Percentiles rank a stretch among this genome's conserved stretches.
Evolutionary conservation across 1,140 invertebrate species (phyloP).

Genomic region (Pseudomyrmex cubaensis): DNA sequence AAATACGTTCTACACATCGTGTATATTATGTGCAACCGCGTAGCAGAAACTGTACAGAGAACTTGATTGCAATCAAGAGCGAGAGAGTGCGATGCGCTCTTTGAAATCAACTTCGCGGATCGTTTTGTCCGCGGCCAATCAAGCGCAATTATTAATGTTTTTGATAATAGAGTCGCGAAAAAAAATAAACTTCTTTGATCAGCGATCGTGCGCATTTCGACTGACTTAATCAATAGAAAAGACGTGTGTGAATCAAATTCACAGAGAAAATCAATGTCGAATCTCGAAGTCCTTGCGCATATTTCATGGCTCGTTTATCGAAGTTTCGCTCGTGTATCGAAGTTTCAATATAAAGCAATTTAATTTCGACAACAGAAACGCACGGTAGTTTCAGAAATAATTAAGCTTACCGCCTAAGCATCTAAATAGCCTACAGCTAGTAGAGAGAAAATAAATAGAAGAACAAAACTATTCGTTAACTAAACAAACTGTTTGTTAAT

Average conservation of each 20-base stretch:
- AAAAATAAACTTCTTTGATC: slow-evolving; percentile 24
- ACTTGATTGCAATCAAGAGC: slow-evolving; percentile 45
- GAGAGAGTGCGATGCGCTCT: slow-evolving; percentile 30
- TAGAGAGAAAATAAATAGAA: no score
- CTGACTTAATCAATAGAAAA: no score
- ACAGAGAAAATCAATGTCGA: background rate
- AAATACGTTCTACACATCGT: slow-evolving; percentile 1
- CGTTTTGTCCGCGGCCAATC: slow-evolving; percentile 40
- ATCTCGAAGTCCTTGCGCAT: no score
- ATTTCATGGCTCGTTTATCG: no score
- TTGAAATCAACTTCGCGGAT: slow-evolving; percentile 36
- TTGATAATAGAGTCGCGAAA: slow-evolving; percentile 22
- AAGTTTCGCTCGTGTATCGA: no score
- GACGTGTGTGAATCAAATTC: background rate
- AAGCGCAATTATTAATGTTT: slow-evolving; percentile 49
- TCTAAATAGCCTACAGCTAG: no score
- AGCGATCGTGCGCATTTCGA: slow-evolving; percentile 2
- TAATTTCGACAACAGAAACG: background rate
- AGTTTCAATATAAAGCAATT: background rate
- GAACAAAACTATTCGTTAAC: no score
- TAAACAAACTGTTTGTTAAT: no score
- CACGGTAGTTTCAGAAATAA: background rate
- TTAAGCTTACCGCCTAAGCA: no score
- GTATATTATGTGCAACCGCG: slow-evolving; percentile 22
- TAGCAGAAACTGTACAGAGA: slow-evolving; percentile 39